phyloP scores from a whole-genome alignment of 2,797 vertebrate genomes.

The Rallus crepitans region DNA sequence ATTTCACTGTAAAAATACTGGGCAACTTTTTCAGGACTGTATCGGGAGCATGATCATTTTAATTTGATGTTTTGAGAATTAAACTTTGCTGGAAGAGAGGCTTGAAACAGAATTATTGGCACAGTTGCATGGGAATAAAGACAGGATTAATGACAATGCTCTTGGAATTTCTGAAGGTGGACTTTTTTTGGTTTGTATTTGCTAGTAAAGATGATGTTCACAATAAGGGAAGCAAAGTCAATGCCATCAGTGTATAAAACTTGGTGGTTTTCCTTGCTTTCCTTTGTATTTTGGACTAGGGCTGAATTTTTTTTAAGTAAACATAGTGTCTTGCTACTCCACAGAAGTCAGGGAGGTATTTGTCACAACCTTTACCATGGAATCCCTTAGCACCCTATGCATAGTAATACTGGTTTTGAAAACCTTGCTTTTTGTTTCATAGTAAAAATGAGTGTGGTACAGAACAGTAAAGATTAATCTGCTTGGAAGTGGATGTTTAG shows the following conservation, averaged over 20 bases:
- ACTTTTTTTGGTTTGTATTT: background rate
- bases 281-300: background rate
- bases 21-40: background rate
- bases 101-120: background rate
- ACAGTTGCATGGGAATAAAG: background rate
- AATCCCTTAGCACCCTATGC: background rate
- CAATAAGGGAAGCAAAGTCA: background rate
- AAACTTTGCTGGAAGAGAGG: background rate
- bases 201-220: background rate
- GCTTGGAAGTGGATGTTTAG: conserved; percentile 60
- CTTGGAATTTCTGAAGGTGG: background rate
- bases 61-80: background rate
- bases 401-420: background rate
- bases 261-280: background rate
- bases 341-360: background rate
- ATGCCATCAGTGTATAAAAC: background rate
- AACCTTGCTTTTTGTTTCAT: background rate
- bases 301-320: conserved; percentile 39
- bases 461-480: conserved; percentile 41
- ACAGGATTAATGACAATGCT: background rate
- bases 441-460: conserved; percentile 26
- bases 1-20: background rate
- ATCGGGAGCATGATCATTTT: background rate
- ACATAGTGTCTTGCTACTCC: background rate
- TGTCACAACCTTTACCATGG: conserved; percentile 15